These are phyloP conservation scores for Drosophila parvula DNA, from an alignment of 1,140 invertebrate species.

Conservation along the genomic window DNA sequence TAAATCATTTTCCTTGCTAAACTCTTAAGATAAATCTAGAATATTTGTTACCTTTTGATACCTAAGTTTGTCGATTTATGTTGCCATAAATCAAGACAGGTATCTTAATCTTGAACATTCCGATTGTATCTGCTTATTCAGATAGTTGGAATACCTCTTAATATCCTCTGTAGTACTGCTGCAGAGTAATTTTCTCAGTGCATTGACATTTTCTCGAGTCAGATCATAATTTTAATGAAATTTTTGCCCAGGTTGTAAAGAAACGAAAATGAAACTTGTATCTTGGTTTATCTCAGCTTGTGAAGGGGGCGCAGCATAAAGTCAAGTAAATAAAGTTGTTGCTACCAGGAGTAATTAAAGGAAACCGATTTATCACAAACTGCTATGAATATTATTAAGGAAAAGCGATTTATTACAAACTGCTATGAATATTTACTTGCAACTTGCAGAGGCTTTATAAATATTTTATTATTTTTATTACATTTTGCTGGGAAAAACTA, in stretches of 20 bases:
- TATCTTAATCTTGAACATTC: too few relatives aligned
- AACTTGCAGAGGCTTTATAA: not conserved
- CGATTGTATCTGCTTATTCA: not conserved
- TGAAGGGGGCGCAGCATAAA: not conserved
- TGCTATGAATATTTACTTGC: not conserved
- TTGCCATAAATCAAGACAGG: not conserved
- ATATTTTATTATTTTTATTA: not conserved
- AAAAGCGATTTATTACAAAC: not conserved
- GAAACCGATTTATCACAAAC: not conserved
- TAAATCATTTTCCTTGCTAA: not conserved
- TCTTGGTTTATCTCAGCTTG: not conserved
- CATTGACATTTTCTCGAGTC: conserved; percentile 10
- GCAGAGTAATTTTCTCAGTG: conserved; percentile 2
- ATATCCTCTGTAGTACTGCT: not conserved
- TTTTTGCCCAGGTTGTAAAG: conserved; percentile 8
- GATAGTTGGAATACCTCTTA: not conserved
- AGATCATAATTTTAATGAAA: conserved; percentile 33
- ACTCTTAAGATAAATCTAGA: too few relatives aligned
- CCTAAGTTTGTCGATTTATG: too few relatives aligned
- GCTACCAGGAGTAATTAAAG: not conserved
- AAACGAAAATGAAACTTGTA: conserved; percentile 16
- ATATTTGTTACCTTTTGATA: too few relatives aligned
- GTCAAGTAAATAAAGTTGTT: conserved; percentile 8
- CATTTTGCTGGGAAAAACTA: too few relatives aligned
- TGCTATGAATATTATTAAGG: not conserved